These are phyloP conservation scores for Oryctes rhinoceros DNA, from an alignment of 1,140 invertebrate species.

Conservation along the genomic window DNA sequence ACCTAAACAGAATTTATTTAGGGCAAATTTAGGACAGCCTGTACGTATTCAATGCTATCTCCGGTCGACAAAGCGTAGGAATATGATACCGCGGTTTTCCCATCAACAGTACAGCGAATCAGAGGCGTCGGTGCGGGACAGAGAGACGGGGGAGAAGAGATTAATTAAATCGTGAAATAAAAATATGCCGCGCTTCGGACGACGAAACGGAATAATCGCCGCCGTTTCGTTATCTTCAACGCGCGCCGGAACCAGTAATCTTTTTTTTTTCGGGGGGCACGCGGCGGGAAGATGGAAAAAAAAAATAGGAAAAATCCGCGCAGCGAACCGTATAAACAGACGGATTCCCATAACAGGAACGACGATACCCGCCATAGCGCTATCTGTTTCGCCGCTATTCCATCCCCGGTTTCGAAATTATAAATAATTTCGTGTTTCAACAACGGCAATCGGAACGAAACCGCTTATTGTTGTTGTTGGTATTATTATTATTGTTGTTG, in stretches of 20 bases:
- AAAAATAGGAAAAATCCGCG: background rate
- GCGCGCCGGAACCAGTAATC: background rate
- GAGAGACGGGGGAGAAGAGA: background rate
- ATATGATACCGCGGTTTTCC: background rate
- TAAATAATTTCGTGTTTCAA: conserved; percentile 12
- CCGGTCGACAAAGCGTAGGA: background rate
- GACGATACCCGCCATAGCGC: background rate
- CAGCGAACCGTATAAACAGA: background rate
- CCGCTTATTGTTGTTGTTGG: conserved; percentile 2
- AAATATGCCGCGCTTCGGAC: conserved; percentile 7
- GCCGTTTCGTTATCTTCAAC: background rate
- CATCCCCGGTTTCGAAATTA: background rate
- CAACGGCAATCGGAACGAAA: background rate
- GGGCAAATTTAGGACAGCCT: too few relatives aligned
- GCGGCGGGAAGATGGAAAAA: background rate
- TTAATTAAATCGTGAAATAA: conserved; percentile 16
- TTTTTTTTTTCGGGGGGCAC: background rate
- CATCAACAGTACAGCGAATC: background rate
- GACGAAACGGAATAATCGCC: background rate
- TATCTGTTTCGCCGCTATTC: background rate
- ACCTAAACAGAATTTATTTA: too few relatives aligned
- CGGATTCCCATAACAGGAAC: background rate
- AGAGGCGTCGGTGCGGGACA: background rate
- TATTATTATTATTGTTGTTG: background rate
- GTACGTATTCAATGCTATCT: background rate